These are phyloP conservation scores for Dascyllus trimaculatus DNA, from an alignment of 2,113 vertebrate genomes.

Conservation along the genomic window DNA sequence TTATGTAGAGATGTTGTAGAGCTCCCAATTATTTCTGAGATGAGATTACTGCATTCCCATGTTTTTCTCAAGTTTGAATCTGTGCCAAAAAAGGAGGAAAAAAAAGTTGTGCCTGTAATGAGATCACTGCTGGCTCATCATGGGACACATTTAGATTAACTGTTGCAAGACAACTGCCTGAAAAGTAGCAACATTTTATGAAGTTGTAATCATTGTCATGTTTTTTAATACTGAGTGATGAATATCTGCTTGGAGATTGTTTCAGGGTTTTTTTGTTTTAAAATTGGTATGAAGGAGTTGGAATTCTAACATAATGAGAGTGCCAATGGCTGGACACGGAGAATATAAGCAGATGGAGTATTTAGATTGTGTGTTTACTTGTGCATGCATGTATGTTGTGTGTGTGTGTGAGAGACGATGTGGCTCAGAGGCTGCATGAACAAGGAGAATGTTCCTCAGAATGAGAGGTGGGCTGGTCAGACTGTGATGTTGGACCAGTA, in stretches of 20 bases:
- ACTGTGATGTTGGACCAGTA: conserved; percentile 23
- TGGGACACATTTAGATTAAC: neutral
- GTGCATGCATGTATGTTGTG: conserved; percentile 43
- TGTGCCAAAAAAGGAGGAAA: neutral
- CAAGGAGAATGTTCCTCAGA: conserved; percentile 35
- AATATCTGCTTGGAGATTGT: conserved; percentile 20
- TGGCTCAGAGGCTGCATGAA: conserved; percentile 49
- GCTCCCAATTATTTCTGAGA: conserved; percentile 13
- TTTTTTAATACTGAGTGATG: neutral
- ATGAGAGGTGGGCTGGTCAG: neutral
- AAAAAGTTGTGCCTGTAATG: conserved; percentile 9
- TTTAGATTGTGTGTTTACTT: conserved; percentile 32
- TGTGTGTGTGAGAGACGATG: conserved; percentile 11
- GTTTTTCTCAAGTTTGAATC: neutral
- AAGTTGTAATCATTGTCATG: neutral
- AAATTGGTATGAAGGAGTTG: conserved; percentile 3
- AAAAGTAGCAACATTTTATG: neutral
- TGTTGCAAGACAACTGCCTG: neutral
- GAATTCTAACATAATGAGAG: conserved; percentile 21
- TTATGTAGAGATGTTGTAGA: conserved; percentile 30
- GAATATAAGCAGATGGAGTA: conserved; percentile 26
- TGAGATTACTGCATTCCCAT: conserved; percentile 13
- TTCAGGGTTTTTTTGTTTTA: conserved; percentile 1
- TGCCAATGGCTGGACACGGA: conserved; percentile 19
- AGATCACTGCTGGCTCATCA: conserved; percentile 35